Conservation (phyloP, 2,113 vertebrate species). For the Anas platyrhynchos region DNA sequence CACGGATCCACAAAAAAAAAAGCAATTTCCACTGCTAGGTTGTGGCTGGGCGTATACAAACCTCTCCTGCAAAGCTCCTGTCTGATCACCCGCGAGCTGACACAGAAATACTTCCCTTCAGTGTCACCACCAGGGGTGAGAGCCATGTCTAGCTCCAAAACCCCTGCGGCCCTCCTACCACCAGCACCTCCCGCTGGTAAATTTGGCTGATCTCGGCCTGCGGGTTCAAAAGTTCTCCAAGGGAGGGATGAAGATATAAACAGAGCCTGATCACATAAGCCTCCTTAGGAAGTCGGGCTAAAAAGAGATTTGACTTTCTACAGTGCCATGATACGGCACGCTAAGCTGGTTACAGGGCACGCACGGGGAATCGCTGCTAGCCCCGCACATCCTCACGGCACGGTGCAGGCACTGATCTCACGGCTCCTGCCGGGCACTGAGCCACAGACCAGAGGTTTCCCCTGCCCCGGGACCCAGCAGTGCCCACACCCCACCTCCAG, state of each 20-base stretch:
- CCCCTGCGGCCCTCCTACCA: background rate
- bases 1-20: background rate
- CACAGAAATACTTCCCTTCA: background rate
- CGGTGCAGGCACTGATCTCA: background rate
- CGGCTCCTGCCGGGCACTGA: background rate
- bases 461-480: background rate
- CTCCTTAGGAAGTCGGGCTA: conserved; percentile 33
- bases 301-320: conserved; percentile 63
- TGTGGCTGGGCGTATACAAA: background rate
- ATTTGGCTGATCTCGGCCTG: background rate
- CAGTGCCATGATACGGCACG: conserved; percentile 27
- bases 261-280: conserved; percentile 53
- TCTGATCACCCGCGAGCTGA: background rate
- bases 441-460: background rate
- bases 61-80: accelerated
- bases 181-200: conserved; percentile 15
- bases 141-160: background rate
- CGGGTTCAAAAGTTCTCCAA: conserved; percentile 44
- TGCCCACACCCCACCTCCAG: background rate
- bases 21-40: accelerated
- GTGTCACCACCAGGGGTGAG: background rate
- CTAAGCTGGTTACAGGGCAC: background rate
- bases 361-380: background rate
- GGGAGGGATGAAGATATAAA: conserved; percentile 51
- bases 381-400: background rate